phyloP scores from a whole-genome alignment of 2,888 invertebrate species.

The Anodontia alba region DNA sequence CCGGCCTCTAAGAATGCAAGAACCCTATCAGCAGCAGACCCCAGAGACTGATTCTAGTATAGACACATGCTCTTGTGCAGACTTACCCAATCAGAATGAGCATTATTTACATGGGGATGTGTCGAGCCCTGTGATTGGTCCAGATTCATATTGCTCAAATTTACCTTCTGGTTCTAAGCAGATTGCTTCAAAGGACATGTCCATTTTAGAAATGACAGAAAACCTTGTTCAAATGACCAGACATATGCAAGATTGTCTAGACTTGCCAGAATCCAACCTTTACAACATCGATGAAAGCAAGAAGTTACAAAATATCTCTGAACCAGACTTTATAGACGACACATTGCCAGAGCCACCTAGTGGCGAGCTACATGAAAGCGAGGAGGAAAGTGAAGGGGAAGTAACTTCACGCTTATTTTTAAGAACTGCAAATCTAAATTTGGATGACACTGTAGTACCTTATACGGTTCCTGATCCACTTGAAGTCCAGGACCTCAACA shows the following conservation, averaged over 20 bases:
- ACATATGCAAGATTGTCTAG: slow-evolving; percentile 60
- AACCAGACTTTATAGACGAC: not conserved
- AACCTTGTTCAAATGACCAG: slow-evolving; percentile 73
- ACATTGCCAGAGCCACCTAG: slow-evolving; percentile 32
- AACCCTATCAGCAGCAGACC: slow-evolving; percentile 27
- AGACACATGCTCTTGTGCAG: slow-evolving; percentile 59
- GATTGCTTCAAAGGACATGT: slow-evolving; percentile 50
- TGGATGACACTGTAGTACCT: not conserved
- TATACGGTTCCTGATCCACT: not conserved
- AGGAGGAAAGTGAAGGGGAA: slow-evolving; percentile 7
- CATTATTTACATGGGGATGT: slow-evolving; percentile 56
- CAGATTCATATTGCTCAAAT: slow-evolving; percentile 45
- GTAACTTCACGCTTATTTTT: not conserved
- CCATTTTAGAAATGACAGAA: slow-evolving; percentile 74
- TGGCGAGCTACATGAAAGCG: not conserved
- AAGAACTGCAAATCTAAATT: not conserved
- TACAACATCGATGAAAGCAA: not conserved
- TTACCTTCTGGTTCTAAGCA: slow-evolving; percentile 32
- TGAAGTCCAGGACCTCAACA: not conserved
- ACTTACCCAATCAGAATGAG: slow-evolving; percentile 58
- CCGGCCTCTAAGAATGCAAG: slow-evolving; percentile 40
- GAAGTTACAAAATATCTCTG: not conserved
- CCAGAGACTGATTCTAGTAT: slow-evolving; percentile 60
- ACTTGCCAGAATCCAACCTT: slow-evolving; percentile 26
- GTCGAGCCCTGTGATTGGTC: slow-evolving; percentile 57